Conservation (phyloP, 2,888 invertebrate species). For the Cerceris ruficornis region DNA sequence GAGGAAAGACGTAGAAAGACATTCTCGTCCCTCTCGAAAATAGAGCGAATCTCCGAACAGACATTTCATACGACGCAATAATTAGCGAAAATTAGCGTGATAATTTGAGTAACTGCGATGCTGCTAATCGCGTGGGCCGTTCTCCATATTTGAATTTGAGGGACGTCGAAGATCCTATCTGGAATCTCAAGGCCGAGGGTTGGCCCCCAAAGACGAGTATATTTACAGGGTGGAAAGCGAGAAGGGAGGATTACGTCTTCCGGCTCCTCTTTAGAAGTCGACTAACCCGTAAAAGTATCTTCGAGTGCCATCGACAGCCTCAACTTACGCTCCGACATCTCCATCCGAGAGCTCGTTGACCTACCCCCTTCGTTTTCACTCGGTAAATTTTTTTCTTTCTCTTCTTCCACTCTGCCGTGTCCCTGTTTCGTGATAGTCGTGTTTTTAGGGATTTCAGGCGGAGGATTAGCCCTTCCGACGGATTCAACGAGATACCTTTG, state of each 20-base stretch:
- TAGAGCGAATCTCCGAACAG: constrained; percentile 13
- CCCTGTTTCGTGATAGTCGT: too few relatives aligned
- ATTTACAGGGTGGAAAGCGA: not conserved
- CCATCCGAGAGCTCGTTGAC: constrained; percentile 30
- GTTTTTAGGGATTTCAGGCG: too few relatives aligned
- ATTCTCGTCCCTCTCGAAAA: constrained; percentile 27
- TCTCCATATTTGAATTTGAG: too few relatives aligned
- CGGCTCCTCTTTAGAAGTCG: not conserved
- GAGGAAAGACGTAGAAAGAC: constrained; percentile 9
- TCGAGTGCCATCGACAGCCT: not conserved
- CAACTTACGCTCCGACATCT: not conserved
- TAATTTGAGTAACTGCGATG: too few relatives aligned
- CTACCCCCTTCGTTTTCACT: not conserved
- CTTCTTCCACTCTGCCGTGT: not conserved
- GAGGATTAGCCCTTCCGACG: too few relatives aligned
- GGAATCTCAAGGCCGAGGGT: too few relatives aligned
- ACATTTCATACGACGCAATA: not conserved
- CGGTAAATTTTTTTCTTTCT: not conserved
- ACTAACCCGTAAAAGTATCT: not conserved
- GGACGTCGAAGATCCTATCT: too few relatives aligned
- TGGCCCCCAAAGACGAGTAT: too few relatives aligned
- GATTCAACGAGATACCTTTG: too few relatives aligned
- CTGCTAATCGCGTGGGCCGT: too few relatives aligned
- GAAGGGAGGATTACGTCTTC: not conserved
- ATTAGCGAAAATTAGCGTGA: not conserved